These are phyloP conservation scores for Sorex fumeus DNA, from an alignment of 2,113 vertebrate genomes.

Conservation along the genomic window DNA sequence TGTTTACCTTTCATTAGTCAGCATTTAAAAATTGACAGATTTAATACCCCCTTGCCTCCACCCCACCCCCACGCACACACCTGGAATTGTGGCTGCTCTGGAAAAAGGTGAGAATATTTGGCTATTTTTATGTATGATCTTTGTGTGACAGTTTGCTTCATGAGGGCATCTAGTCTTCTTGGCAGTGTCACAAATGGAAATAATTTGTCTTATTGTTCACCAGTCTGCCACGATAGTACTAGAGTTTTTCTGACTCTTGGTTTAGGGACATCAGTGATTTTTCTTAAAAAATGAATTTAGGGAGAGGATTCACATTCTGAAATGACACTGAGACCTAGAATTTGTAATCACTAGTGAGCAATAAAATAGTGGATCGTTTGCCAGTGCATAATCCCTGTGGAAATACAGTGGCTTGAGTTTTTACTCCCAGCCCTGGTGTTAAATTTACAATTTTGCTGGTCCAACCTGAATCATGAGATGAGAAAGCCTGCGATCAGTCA, in stretches of 20 bases:
- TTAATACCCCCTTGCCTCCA: background rate
- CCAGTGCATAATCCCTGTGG: background rate
- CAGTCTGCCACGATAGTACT: too few relatives aligned
- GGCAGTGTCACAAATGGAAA: background rate
- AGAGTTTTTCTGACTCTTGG: too few relatives aligned
- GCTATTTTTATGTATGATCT: too few relatives aligned
- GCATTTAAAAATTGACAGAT: background rate
- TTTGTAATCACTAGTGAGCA: too few relatives aligned
- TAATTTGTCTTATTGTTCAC: background rate
- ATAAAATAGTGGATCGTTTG: background rate
- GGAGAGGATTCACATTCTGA: too few relatives aligned
- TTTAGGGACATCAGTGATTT: background rate
- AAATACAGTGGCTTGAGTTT: slow-evolving; percentile 11
- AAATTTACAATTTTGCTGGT: background rate
- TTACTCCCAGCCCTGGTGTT: background rate
- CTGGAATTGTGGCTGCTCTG: background rate
- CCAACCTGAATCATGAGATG: background rate
- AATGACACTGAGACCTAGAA: too few relatives aligned
- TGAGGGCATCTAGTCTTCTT: background rate
- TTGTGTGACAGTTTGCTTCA: background rate
- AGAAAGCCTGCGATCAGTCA: slow-evolving; percentile 9
- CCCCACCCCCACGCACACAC: background rate
- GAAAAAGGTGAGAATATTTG: background rate
- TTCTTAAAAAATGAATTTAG: background rate
- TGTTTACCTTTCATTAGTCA: background rate